Conservation (phyloP, 2,888 invertebrate species). For the Euplagia quadripunctaria region DNA sequence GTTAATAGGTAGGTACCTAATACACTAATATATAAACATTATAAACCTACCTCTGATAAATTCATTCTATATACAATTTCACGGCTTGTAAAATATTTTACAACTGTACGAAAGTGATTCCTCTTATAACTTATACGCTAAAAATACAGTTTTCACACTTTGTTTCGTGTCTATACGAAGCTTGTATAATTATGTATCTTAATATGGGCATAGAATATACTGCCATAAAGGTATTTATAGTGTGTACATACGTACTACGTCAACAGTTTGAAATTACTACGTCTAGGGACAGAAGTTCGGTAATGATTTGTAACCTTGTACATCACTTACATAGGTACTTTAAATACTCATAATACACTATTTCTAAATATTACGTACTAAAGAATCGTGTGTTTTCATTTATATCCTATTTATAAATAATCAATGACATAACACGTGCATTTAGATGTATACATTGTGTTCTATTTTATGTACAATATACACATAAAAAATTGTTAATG, state of each 20-base stretch:
- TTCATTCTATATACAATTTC: no score
- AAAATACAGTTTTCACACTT: conserved; percentile 43
- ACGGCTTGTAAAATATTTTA: neutral
- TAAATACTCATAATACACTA: neutral
- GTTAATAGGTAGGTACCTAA: no score
- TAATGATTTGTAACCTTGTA: conserved; percentile 62
- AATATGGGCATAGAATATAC: conserved; percentile 33
- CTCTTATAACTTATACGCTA: conserved; percentile 40
- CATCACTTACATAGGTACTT: conserved; percentile 49
- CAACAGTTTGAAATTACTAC: conserved; percentile 10
- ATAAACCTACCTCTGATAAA: no score
- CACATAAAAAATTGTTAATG: neutral
- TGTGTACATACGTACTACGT: conserved; percentile 21
- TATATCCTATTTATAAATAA: conserved; percentile 19
- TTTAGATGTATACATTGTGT: neutral
- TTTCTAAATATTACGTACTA: conserved; percentile 53
- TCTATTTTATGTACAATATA: neutral
- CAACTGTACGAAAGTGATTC: conserved; percentile 11
- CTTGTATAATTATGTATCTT: conserved; percentile 19
- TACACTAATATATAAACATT: no score
- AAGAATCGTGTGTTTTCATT: conserved; percentile 43
- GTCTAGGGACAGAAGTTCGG: conserved; percentile 34
- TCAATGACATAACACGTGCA: conserved; percentile 2
- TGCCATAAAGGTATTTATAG: conserved; percentile 29
- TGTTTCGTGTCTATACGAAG: conserved; percentile 28